Evolutionary conservation across 2,888 invertebrate species (phyloP).

Genomic region (Platerodrilus igneus): DNA sequence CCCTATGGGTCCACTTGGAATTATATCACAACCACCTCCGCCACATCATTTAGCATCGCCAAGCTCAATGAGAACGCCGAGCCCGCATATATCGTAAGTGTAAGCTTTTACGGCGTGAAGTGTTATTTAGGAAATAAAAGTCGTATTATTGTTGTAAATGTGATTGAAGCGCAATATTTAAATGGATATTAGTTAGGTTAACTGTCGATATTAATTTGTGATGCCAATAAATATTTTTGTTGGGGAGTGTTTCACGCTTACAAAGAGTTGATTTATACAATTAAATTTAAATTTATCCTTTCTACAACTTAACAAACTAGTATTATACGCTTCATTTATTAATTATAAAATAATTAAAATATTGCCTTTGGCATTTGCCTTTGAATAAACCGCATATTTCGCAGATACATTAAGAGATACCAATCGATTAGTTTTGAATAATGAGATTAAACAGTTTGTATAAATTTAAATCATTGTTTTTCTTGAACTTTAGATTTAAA

Average conservation of each 20-base stretch:
- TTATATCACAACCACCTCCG: constrained; percentile 48
- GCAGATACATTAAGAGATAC: no score
- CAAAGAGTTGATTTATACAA: neutral
- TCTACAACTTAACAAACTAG: no score
- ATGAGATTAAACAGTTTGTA: no score
- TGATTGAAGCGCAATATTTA: constrained; percentile 23
- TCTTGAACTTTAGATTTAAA: no score
- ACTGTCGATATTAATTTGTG: constrained; percentile 18
- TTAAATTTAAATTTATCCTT: no score
- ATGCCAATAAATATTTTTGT: constrained; percentile 6
- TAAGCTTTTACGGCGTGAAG: constrained; percentile 12
- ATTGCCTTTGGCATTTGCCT: no score
- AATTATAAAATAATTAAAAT: no score
- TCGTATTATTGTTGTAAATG: constrained; percentile 20
- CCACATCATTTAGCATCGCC: constrained; percentile 50
- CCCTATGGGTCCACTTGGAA: constrained; percentile 45
- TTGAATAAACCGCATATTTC: no score
- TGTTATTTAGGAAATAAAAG: constrained; percentile 6
- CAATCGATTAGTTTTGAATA: no score
- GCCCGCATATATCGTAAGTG: constrained; percentile 44
- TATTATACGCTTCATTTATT: no score
- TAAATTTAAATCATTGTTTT: no score
- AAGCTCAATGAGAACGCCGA: constrained; percentile 42
- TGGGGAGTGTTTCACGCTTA: neutral
- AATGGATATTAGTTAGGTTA: constrained; percentile 16